Evolutionary conservation across 2,888 invertebrate genomes (phyloP).

Genomic region (Athetis lepigone): DNA sequence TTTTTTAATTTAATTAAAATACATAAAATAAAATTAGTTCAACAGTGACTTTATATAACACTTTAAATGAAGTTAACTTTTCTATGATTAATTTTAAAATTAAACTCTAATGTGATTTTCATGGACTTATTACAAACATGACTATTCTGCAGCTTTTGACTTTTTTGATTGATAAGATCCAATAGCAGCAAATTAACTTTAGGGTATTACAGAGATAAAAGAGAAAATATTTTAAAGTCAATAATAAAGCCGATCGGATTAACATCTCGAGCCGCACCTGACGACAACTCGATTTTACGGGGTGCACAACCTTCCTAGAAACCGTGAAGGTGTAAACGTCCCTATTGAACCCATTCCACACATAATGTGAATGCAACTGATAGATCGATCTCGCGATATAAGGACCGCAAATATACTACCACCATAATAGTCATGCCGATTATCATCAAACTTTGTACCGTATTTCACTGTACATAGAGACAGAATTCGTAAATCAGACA

Average conservation of each 20-base stretch:
- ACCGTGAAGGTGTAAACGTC: slow-evolving; percentile 80
- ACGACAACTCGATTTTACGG: slow-evolving; percentile 82
- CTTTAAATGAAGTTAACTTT: no score
- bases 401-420: slow-evolving; percentile 74
- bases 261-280: slow-evolving; percentile 80
- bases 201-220: slow-evolving; percentile 61
- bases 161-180: slow-evolving; percentile 51
- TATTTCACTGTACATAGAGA: slow-evolving; percentile 49
- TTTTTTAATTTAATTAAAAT: no score
- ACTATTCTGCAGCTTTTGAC: no score
- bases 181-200: slow-evolving; percentile 57
- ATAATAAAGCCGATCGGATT: slow-evolving; percentile 74
- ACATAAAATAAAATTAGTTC: no score
- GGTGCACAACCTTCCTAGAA: slow-evolving; percentile 78
- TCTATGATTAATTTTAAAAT: background rate
- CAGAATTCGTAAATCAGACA: slow-evolving; percentile 31
- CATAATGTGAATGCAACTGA: slow-evolving; percentile 73
- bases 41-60: no score
- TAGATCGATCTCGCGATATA: slow-evolving; percentile 82
- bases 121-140: slow-evolving; percentile 19
- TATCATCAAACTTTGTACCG: slow-evolving; percentile 14
- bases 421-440: slow-evolving; percentile 33
- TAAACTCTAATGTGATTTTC: slow-evolving; percentile 3
- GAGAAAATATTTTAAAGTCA: no score
- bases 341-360: slow-evolving; percentile 76